Conservation (phyloP, 2,797 vertebrate species). For the Tadarida brasiliensis region DNA sequence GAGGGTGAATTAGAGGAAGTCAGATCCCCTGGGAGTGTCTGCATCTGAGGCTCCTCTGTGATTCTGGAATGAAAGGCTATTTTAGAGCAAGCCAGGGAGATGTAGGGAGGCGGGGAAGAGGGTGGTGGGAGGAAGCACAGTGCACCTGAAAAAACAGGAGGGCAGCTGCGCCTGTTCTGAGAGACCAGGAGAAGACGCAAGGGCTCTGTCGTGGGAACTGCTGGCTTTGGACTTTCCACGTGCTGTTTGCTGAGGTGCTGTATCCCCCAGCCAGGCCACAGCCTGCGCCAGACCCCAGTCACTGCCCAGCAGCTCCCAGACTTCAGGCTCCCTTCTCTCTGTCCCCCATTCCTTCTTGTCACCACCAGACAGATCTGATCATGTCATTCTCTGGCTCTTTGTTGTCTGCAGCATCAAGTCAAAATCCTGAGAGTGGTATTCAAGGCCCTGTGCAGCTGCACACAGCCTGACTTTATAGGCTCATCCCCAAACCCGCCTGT, state of each 20-base stretch:
- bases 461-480: not conserved
- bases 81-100: not conserved
- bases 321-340: not conserved
- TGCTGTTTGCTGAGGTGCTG: not conserved
- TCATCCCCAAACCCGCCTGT: not conserved
- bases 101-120: not conserved
- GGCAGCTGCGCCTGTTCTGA: not conserved
- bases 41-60: slow-evolving; percentile 47
- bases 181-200: not conserved
- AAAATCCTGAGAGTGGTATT: not conserved
- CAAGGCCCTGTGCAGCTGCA: not conserved
- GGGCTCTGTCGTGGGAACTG: not conserved
- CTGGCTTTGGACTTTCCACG: not conserved
- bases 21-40: not conserved
- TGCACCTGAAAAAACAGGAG: slow-evolving; percentile 52
- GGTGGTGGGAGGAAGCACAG: not conserved
- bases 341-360: not conserved
- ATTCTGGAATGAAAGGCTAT: slow-evolving; percentile 18
- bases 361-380: not conserved
- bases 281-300: not conserved
- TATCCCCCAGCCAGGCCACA: not conserved
- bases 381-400: not conserved
- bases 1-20: slow-evolving; percentile 38
- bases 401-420: not conserved
- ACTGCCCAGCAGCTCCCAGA: not conserved